Percentiles rank a stretch among this genome's conserved stretches.
These are phyloP conservation scores for Silurus asotus DNA, from an alignment of 2,113 vertebrate genomes.

Conservation along the genomic window DNA sequence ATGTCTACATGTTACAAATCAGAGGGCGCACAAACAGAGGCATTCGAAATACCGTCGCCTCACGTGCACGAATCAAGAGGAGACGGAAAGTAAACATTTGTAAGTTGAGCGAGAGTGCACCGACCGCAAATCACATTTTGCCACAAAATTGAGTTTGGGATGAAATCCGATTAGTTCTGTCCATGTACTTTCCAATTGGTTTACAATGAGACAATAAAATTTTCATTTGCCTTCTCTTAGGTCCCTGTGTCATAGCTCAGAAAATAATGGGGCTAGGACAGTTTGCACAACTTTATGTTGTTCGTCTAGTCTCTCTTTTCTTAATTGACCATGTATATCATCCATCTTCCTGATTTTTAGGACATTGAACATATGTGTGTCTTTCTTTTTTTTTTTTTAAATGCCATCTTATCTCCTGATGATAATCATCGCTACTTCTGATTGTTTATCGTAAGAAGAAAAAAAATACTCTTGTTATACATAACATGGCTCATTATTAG, in stretches of 20 bases:
- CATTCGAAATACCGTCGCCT: conserved; percentile 37
- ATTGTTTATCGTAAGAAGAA: conserved; percentile 50
- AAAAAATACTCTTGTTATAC: conserved; percentile 26
- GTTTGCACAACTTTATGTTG: background rate
- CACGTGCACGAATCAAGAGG: conserved; percentile 20
- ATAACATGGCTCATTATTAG: conserved; percentile 58
- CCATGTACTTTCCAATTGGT: conserved; percentile 55
- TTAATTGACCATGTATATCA: background rate
- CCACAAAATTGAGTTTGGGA: conserved; percentile 54
- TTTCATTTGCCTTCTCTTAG: conserved; percentile 40
- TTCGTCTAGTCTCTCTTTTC: background rate
- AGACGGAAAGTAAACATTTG: conserved; percentile 53
- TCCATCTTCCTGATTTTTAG: background rate
- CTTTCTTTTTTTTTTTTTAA: background rate
- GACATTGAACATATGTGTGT: background rate
- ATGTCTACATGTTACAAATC: no score
- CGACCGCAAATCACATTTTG: conserved; percentile 59
- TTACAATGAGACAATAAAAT: conserved; percentile 55
- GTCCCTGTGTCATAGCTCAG: conserved; percentile 6
- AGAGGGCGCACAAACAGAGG: background rate
- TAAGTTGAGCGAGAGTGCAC: conserved; percentile 54
- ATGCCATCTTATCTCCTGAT: conserved; percentile 4
- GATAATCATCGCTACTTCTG: conserved; percentile 30
- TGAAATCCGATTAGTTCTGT: conserved; percentile 58
- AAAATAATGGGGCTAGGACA: conserved; percentile 12